phyloP scores from a whole-genome alignment of 2,888 invertebrate genomes.

The Balanococcus diminutus region DNA sequence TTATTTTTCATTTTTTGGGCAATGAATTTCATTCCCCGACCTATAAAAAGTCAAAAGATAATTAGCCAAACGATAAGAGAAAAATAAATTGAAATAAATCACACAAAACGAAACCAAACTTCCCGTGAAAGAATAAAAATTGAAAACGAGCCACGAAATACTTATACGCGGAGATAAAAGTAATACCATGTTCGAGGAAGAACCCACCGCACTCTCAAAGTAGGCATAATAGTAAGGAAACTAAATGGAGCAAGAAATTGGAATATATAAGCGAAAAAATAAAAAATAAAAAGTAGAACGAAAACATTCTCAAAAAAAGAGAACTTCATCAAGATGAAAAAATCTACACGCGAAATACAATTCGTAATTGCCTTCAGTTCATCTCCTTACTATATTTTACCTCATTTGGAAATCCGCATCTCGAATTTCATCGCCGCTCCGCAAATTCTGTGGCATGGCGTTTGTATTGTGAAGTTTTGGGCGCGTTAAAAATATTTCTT shows the following conservation, averaged over 20 bases:
- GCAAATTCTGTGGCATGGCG: background rate
- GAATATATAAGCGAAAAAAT: background rate
- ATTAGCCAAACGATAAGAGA: too few species aligned
- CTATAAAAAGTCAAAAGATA: too few species aligned
- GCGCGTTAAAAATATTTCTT: conserved; percentile 23
- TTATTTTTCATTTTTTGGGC: too few species aligned
- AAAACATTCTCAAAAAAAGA: background rate
- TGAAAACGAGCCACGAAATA: background rate
- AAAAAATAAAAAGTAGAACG: background rate
- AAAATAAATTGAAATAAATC: too few species aligned
- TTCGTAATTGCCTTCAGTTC: background rate
- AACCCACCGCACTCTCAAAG: background rate
- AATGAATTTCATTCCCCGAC: too few species aligned
- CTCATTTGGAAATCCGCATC: background rate
- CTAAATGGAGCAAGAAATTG: conserved; percentile 5
- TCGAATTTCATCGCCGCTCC: background rate
- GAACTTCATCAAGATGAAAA: conserved; percentile 3
- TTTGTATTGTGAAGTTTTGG: background rate
- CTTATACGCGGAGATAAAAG: background rate
- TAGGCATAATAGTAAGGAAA: background rate
- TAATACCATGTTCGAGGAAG: background rate
- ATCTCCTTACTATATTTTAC: background rate
- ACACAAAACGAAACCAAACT: too few species aligned
- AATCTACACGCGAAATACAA: background rate
- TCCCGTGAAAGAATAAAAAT: too few species aligned